phyloP scores from a whole-genome alignment of 2,113 vertebrate genomes.

The Melanerpes aurifrons region DNA sequence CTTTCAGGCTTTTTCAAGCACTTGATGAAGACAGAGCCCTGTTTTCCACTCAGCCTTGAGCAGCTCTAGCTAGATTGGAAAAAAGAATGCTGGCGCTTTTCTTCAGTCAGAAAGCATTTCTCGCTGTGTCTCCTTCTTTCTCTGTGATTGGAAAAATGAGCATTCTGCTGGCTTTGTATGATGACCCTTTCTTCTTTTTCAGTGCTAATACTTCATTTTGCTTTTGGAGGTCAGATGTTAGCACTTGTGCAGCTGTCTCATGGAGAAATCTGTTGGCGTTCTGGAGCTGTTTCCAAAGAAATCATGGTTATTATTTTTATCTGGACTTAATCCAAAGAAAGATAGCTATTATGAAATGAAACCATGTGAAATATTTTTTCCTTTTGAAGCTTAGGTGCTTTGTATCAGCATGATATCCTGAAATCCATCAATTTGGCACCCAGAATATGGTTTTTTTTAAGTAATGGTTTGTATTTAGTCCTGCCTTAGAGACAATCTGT shows the following conservation, averaged over 20 bases:
- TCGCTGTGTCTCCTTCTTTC: neutral
- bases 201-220: neutral
- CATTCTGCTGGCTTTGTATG: neutral
- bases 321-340: neutral
- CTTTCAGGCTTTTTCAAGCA: neutral
- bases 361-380: neutral
- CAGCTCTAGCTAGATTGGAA: neutral
- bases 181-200: neutral
- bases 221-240: neutral
- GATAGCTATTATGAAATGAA: neutral
- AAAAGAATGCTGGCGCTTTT: neutral
- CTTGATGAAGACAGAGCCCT: neutral
- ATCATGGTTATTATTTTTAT: neutral
- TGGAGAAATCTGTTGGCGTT: neutral
- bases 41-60: neutral
- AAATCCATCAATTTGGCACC: neutral
- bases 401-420: neutral
- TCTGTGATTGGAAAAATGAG: neutral
- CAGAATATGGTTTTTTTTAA: neutral
- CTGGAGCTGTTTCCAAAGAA: slow-evolving; percentile 6
- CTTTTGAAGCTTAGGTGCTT: neutral
- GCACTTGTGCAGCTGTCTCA: neutral
- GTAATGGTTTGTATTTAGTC: neutral
- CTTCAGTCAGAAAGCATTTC: neutral
- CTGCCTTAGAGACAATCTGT: neutral